phyloP scores from a whole-genome alignment of 2,113 vertebrate genomes.

The Nothoprocta pentlandii region DNA sequence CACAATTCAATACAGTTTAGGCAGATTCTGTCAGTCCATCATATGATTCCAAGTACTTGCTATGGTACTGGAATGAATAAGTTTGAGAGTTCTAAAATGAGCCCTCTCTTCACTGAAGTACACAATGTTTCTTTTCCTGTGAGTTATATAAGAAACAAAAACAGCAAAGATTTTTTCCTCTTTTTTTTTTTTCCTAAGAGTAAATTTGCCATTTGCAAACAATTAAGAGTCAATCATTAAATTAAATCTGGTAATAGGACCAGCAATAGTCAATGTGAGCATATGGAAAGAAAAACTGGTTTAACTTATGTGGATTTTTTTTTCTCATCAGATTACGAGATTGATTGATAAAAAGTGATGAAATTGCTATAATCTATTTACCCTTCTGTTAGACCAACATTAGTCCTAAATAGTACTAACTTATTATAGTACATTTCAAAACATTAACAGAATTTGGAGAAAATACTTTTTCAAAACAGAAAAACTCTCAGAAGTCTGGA shows the following conservation, averaged over 20 bases:
- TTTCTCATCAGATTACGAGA: background rate
- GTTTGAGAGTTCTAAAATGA: background rate
- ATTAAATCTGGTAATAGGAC: background rate
- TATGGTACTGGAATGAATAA: background rate
- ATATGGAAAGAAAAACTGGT: background rate
- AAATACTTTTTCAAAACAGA: background rate
- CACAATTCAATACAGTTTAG: background rate
- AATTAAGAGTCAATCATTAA: background rate
- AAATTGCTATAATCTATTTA: background rate
- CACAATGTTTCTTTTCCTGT: background rate
- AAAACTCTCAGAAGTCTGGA: background rate
- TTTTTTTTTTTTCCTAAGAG: too few relatives aligned
- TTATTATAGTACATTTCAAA: background rate
- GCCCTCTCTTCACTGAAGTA: background rate
- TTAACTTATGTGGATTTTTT: background rate
- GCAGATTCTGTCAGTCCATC: background rate
- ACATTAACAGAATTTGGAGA: background rate
- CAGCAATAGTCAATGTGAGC: background rate
- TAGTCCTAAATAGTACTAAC: background rate
- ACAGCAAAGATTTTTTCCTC: background rate
- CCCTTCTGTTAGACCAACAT: background rate
- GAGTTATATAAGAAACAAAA: background rate
- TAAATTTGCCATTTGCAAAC: background rate
- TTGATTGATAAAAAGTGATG: background rate
- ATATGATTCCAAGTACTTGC: background rate